Percentiles rank a stretch among this genome's conserved stretches.
Conservation (phyloP, 1,140 invertebrate genomes). For the Bombus waltoni region DNA sequence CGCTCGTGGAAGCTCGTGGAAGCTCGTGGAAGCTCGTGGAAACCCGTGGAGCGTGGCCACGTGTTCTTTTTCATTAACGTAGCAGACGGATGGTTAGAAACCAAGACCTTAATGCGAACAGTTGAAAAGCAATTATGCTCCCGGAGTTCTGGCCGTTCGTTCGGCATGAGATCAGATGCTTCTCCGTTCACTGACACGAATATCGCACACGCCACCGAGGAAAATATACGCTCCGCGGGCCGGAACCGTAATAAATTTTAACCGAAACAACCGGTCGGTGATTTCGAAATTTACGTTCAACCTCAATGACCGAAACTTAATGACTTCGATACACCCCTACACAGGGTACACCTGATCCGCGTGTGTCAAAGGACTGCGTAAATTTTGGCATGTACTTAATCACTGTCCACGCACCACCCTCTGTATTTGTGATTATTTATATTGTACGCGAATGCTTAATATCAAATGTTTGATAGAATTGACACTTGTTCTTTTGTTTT, state of each 20-base stretch:
- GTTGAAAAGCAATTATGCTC: slow-evolving; percentile 31
- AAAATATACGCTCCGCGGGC: neutral
- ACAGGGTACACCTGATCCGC: neutral
- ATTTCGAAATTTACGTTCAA: slow-evolving; percentile 33
- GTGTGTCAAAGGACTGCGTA: neutral
- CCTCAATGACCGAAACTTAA: slow-evolving; percentile 18
- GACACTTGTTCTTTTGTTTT: too few species aligned
- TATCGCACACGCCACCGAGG: neutral
- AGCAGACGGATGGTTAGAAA: neutral
- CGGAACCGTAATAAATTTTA: slow-evolving; percentile 32
- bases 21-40: too few species aligned
- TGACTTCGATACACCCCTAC: neutral
- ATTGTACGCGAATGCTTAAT: too few species aligned
- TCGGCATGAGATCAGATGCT: slow-evolving; percentile 7
- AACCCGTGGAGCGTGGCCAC: neutral
- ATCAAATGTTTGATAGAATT: neutral
- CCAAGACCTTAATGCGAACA: slow-evolving; percentile 10
- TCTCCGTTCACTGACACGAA: slow-evolving; percentile 31
- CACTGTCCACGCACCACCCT: neutral
- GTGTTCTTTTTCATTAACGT: slow-evolving; percentile 58
- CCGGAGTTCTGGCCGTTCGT: neutral
- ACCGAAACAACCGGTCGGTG: slow-evolving; percentile 26
- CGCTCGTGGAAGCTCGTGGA: neutral
- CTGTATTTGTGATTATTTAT: neutral
- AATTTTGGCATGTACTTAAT: slow-evolving; percentile 17